Percentiles rank a stretch among this genome's conserved stretches.
Conservation (phyloP, 2,797 vertebrate genomes). For the Synanceia verrucosa region DNA sequence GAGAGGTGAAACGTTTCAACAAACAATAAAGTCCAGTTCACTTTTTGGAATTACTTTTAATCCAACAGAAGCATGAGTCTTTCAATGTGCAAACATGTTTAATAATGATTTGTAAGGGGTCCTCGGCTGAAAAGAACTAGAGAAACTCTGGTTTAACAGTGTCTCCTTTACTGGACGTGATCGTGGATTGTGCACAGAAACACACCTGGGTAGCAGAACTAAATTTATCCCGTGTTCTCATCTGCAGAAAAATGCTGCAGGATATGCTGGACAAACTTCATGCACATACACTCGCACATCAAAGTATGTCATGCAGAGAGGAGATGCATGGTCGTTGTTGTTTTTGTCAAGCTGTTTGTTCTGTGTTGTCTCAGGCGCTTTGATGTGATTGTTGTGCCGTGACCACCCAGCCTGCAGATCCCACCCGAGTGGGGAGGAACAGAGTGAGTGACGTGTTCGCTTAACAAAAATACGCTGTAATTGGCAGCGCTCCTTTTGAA, state of each 20-base stretch:
- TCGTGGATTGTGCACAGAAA: slow-evolving; percentile 13
- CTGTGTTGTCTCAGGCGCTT: slow-evolving; percentile 43
- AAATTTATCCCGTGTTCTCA: slow-evolving; percentile 24
- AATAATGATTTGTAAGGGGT: no score
- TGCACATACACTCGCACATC: not conserved
- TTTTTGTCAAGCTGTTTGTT: slow-evolving; percentile 58
- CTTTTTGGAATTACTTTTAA: no score
- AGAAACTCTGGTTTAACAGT: not conserved
- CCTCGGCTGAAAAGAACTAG: not conserved
- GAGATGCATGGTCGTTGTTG: slow-evolving; percentile 37
- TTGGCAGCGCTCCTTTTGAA: slow-evolving; percentile 23
- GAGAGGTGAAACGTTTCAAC: no score
- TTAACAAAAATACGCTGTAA: slow-evolving; percentile 41
- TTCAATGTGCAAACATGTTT: no score
- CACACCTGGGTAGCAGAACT: slow-evolving; percentile 26
- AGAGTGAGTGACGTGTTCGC: slow-evolving; percentile 20
- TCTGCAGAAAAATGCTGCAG: slow-evolving; percentile 10
- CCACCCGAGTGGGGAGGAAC: slow-evolving; percentile 18
- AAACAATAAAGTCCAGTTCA: no score
- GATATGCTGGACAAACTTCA: slow-evolving; percentile 12
- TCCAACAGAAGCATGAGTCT: no score
- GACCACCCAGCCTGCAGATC: slow-evolving; percentile 56
- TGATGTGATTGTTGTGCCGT: slow-evolving; percentile 65
- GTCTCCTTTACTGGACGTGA: slow-evolving; percentile 5
- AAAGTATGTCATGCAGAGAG: slow-evolving; percentile 26